Evolutionary conservation across 2,113 vertebrate species (phyloP).

Genomic region (Megatriorchis doriae): DNA sequence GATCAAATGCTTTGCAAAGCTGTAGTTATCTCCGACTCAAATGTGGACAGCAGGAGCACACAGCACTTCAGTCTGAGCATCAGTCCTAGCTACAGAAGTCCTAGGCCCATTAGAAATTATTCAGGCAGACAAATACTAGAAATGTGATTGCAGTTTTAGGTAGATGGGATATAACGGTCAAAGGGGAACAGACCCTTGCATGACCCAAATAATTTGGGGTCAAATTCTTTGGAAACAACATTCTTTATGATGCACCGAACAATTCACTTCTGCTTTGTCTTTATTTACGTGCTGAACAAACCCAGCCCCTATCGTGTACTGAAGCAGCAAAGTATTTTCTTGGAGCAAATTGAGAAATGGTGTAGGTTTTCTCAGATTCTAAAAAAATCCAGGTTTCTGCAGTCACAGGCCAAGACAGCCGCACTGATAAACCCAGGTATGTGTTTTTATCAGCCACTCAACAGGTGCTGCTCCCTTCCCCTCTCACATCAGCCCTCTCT

Average conservation of each 20-base stretch:
- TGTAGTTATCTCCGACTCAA: not conserved
- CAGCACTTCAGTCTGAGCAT: not conserved
- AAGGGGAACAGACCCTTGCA: not conserved
- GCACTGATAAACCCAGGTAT: not conserved
- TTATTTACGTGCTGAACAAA: not conserved
- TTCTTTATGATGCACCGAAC: not conserved
- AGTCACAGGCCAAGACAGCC: not conserved
- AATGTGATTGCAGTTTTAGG: not conserved
- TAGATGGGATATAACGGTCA: not conserved
- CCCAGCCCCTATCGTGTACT: fast-evolving
- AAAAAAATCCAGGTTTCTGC: not conserved
- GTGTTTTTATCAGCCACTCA: not conserved
- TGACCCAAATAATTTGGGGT: not conserved
- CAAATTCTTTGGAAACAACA: not conserved
- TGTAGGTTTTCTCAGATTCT: not conserved
- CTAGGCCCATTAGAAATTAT: not conserved
- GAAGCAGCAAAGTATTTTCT: not conserved
- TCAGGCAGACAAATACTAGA: not conserved
- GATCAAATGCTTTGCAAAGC: not conserved
- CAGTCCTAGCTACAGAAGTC: not conserved
- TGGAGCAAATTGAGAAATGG: not conserved
- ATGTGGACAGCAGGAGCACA: not conserved
- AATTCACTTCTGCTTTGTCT: not conserved
- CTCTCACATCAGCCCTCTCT: not conserved
- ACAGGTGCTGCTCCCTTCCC: not conserved